Conservation (phyloP, 2,888 invertebrate species). For the Harpalus rubripes region DNA sequence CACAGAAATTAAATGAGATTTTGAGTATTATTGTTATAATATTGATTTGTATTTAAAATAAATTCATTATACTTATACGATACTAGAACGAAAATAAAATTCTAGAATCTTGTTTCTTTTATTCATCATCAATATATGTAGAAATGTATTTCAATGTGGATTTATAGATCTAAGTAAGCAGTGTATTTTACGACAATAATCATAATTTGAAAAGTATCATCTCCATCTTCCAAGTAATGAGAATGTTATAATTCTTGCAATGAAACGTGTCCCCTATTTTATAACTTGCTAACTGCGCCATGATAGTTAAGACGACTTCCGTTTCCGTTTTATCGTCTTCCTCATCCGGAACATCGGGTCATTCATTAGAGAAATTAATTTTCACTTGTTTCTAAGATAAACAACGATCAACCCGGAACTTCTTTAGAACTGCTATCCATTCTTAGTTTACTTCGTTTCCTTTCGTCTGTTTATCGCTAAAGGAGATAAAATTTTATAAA, state of each 20-base stretch:
- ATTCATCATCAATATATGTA: too few species aligned
- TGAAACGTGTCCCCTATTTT: constrained; percentile 31
- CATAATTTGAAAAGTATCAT: constrained; percentile 23
- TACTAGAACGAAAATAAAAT: too few species aligned
- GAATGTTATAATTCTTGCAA: constrained; percentile 31
- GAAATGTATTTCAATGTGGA: too few species aligned
- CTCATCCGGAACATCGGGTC: constrained; percentile 42
- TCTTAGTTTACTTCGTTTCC: constrained; percentile 9
- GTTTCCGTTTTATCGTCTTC: constrained; percentile 44
- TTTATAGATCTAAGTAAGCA: not conserved
- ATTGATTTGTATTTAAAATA: too few species aligned
- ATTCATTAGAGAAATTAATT: constrained; percentile 54
- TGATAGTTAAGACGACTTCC: constrained; percentile 44
- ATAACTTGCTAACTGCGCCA: constrained; percentile 43
- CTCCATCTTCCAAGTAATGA: constrained; percentile 1
- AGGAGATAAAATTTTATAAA: constrained; percentile 34
- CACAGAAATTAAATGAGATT: too few species aligned
- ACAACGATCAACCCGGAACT: constrained; percentile 34
- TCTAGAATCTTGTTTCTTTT: too few species aligned
- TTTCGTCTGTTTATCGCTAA: not conserved
- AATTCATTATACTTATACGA: too few species aligned
- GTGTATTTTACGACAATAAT: constrained; percentile 1
- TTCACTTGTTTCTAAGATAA: constrained; percentile 57
- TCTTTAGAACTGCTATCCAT: constrained; percentile 46
- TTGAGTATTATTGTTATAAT: too few species aligned